phyloP scores from a whole-genome alignment of 2,113 vertebrate species.

The Condylura cristata region DNA sequence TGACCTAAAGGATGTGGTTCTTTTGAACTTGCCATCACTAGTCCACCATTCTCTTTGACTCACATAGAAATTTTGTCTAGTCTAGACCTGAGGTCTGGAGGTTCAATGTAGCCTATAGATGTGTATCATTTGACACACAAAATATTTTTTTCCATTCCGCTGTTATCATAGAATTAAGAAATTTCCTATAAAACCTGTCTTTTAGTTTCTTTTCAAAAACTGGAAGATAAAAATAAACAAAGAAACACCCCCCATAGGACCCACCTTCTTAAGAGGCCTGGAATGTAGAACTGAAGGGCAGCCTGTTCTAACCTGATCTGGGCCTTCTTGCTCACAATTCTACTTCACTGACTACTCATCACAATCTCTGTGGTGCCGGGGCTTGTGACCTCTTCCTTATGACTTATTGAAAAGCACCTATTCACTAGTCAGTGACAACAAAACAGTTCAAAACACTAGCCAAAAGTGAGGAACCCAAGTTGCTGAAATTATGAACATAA shows the following conservation, averaged over 20 bases:
- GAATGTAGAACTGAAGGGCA: background rate
- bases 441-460: background rate
- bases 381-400: background rate
- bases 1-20: background rate
- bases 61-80: background rate
- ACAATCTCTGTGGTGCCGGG: background rate
- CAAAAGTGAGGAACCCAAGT: background rate
- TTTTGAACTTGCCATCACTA: background rate
- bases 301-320: background rate
- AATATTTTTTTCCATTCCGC: background rate
- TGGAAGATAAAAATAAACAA: background rate
- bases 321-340: background rate
- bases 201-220: background rate
- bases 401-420: background rate
- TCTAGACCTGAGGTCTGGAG: background rate
- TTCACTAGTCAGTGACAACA: background rate
- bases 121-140: background rate
- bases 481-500: background rate
- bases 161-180: background rate
- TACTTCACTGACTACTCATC: background rate
- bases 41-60: background rate
- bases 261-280: background rate
- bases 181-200: background rate
- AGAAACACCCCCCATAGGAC: fast-evolving
- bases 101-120: fast-evolving